A percentile compares a stretch with the other conserved stretches of the same genome.
Evolutionary conservation across 2,888 invertebrate species (phyloP).

Genomic region (Drosophila meridionalis): DNA sequence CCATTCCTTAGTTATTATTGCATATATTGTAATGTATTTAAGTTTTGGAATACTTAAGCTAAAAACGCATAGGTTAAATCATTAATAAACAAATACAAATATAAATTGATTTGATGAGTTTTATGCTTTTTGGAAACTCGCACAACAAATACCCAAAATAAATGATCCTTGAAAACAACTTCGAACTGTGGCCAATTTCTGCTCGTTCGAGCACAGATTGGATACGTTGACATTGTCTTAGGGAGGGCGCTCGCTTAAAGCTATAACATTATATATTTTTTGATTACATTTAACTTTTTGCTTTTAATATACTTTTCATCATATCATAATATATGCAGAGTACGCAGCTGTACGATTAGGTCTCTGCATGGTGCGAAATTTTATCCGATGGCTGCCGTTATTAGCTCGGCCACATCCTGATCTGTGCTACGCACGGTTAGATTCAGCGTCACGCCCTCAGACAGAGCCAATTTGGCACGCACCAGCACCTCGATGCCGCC

Average conservation of each 20-base stretch:
- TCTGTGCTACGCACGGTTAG: slow-evolving; percentile 94
- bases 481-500: slow-evolving; percentile 96
- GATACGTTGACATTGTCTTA: slow-evolving; percentile 26
- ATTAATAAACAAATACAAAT: slow-evolving; percentile 47
- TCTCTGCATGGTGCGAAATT: slow-evolving; percentile 66
- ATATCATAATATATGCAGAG: slow-evolving; percentile 59
- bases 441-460: slow-evolving; percentile 96
- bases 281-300: slow-evolving; percentile 49
- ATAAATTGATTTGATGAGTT: slow-evolving; percentile 15
- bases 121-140: slow-evolving; percentile 4
- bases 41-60: slow-evolving; percentile 52
- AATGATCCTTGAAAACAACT: slow-evolving; percentile 20
- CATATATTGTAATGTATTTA: slow-evolving; percentile 54
- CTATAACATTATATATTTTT: slow-evolving; percentile 53
- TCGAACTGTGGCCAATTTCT: slow-evolving; percentile 1
- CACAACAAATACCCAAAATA: slow-evolving; percentile 37
- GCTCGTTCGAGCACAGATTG: not conserved
- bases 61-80: slow-evolving; percentile 54
- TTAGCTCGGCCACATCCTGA: slow-evolving; percentile 93
- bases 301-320: slow-evolving; percentile 34
- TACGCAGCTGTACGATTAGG: slow-evolving; percentile 64
- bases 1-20: slow-evolving; percentile 34
- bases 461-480: slow-evolving; percentile 91
- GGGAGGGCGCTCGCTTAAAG: slow-evolving; percentile 55
- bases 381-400: slow-evolving; percentile 94